These are phyloP conservation scores for Apantesis nais DNA, from an alignment of 2,888 invertebrate species.

Conservation along the genomic window DNA sequence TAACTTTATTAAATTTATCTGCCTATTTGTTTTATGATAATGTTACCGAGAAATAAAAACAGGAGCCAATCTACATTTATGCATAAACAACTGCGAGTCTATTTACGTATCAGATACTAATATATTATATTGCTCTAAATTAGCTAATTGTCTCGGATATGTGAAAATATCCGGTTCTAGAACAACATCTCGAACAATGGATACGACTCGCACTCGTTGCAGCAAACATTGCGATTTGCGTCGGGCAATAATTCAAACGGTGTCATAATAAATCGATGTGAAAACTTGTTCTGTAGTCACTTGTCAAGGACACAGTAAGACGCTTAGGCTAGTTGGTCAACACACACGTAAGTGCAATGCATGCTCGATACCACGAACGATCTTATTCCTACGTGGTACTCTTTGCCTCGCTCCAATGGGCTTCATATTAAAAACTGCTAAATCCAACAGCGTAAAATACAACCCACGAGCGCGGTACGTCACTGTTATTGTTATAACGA, in stretches of 20 bases:
- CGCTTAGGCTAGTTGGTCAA: conserved; percentile 35
- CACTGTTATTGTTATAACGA: conserved; percentile 28
- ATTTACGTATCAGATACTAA: conserved; percentile 4
- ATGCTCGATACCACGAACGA: conserved; percentile 26
- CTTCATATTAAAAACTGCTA: conserved; percentile 25
- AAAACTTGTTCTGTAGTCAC: conserved; percentile 53
- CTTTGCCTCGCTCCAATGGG: conserved; percentile 24
- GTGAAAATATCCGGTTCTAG: conserved; percentile 30
- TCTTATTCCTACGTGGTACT: conserved; percentile 23
- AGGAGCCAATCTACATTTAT: conserved; percentile 12
- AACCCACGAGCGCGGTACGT: conserved; percentile 15
- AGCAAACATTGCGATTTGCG: conserved; percentile 26
- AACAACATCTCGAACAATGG: conserved; percentile 36
- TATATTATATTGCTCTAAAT: background rate
- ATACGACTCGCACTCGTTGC: conserved; percentile 9
- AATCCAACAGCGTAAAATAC: conserved; percentile 20
- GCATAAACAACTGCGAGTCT: conserved; percentile 7
- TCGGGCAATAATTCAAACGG: conserved; percentile 36
- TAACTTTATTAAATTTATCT: conserved; percentile 16
- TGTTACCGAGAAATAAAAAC: conserved; percentile 13
- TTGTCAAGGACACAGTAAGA: conserved; percentile 41
- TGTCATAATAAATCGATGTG: conserved; percentile 60
- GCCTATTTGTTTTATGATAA: conserved; percentile 10
- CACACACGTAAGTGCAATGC: conserved; percentile 24
- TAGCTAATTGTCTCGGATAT: background rate